These are phyloP conservation scores for Dunckerocampus dactyliophorus DNA, from an alignment of 2,113 vertebrate species.

Conservation along the genomic window DNA sequence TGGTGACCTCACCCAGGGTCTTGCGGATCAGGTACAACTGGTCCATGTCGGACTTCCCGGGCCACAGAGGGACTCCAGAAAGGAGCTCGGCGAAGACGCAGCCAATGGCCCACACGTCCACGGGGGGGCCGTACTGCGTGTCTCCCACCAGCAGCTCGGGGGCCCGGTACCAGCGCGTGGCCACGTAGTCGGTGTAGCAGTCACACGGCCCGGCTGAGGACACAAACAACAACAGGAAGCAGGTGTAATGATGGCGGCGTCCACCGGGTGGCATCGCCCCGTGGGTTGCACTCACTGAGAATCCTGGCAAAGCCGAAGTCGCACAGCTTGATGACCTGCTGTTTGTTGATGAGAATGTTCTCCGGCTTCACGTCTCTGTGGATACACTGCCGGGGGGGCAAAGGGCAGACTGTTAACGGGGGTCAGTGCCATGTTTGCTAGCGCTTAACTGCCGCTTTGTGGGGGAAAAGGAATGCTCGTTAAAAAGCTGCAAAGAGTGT, in stretches of 20 bases:
- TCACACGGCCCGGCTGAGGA: constrained; percentile 84
- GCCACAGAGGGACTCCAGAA: constrained; percentile 86
- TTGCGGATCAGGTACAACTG: constrained; percentile 90
- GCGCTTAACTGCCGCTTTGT: constrained; percentile 5
- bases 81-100: constrained; percentile 94
- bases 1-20: constrained; percentile 80
- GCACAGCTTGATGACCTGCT: constrained; percentile 92
- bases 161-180: constrained; percentile 92
- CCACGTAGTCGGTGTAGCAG: constrained; percentile 94
- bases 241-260: neutral
- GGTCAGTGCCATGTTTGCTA: constrained; percentile 18
- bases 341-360: constrained; percentile 94
- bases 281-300: constrained; percentile 80
- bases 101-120: constrained; percentile 94
- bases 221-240: neutral
- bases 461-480: constrained; percentile 60
- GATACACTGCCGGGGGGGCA: constrained; percentile 79
- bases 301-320: constrained; percentile 95
- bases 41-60: constrained; percentile 89
- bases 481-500: constrained; percentile 39
- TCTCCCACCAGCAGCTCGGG: constrained; percentile 95
- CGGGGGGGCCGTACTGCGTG: constrained; percentile 88
- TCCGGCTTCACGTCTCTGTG: constrained; percentile 95
- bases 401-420: constrained; percentile 57
- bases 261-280: constrained; percentile 21